Evolutionary conservation across 2,797 vertebrate species (phyloP), one percentile per base, ranked within the genome.

Genomic region (Enteromius fasciolatus): DNA sequence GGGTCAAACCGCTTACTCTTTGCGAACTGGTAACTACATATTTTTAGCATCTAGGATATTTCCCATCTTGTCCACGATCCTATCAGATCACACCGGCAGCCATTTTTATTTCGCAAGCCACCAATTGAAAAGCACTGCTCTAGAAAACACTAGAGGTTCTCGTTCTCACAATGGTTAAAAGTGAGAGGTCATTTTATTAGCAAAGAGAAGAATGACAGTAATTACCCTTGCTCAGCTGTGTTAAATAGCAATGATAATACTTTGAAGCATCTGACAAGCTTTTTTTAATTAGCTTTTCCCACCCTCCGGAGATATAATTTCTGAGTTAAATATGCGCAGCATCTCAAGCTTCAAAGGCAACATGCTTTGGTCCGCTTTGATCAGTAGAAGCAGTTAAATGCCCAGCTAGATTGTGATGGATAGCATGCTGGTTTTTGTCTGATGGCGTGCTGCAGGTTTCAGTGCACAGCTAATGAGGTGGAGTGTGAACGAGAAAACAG

Each of bases 171-270:
- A n/a, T 46, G 17, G 23, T 48, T 69, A 78, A 77, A 80, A 87
- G 54, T 36, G 44, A 81, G 33, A 81, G 50, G 81, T 80, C 78
- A 82, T 82, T 68, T 87, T 81, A 87, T 81, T 84, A 74, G 74
- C 66, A 78, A 83, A 81, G 79, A 75, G 67, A 61, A 76, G 50
- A 80, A 75, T 61, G 78, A 79, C 70, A 82, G 63, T 63, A 83
- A 85, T 89, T 79, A 84, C 78, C 54, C 73, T 23, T 23, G 33
- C 9, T 79, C 39, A 74, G 76, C 57, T 73, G 46, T 70, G 76
- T 78, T 76, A 67, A 84, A 85, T 75, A 85, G 52, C 85, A 80
- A 57, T 12, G 44, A 76, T 83, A 64, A 85, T 85, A 76, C 52
- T 67, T 72, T 83, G 28, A 28, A 84, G 76, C n/a, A 81, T 52